Base-by-base conservation (phyloP, 1,140 invertebrate genomes). In the Apis cerana region DNA sequence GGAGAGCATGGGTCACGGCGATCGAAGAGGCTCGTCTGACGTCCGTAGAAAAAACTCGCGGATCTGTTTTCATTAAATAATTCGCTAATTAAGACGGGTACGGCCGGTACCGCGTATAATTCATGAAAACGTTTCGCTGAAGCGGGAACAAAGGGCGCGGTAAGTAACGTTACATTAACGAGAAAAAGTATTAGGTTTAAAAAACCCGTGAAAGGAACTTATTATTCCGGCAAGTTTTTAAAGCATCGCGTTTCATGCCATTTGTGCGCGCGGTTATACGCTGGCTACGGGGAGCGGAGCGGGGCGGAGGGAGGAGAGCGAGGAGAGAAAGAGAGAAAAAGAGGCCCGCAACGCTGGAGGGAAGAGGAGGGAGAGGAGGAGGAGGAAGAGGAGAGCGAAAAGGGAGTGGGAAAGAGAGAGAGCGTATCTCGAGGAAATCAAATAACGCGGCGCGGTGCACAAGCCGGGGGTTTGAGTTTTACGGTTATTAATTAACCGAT, bases 401-500 rank as follows among this genome's bases (percentile, higher is more conserved):
- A 48, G 65, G 9, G 43, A 52, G 52, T 9, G 11, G 19, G 69
- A 64, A 19, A 54, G 59, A 61, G 19, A 61, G 68, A 33, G 65
- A 59, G 68, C 43, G 64, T 88, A 85, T 89, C 86, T 88, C 81
- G 78, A 87, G 82, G 74, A 90, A 85, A 89, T 90, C 89, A 89
- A 89, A 89, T 89, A 89, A 84, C 77, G 80, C 68, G 86, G 77
- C 84, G 83, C 83, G 80, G 68, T 71, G 85, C 85, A 84, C 85
- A 87, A 79, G 82, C 84, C 76, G 78, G 84, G 86, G 89, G 87
- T 89, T 91, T 88, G 89, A 91, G 90, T 91, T 92, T 92, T 90
- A 92, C 90, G 91, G 90, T 92, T 92, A 92, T 91, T 92, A 92
- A 91, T 92, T 92, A 91, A 89, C 88, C 88, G 90, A 91, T 92